Evolutionary conservation across 2,113 vertebrate genomes (phyloP), one percentile per base, ranked within the genome.

Genomic region (Solea solea): DNA sequence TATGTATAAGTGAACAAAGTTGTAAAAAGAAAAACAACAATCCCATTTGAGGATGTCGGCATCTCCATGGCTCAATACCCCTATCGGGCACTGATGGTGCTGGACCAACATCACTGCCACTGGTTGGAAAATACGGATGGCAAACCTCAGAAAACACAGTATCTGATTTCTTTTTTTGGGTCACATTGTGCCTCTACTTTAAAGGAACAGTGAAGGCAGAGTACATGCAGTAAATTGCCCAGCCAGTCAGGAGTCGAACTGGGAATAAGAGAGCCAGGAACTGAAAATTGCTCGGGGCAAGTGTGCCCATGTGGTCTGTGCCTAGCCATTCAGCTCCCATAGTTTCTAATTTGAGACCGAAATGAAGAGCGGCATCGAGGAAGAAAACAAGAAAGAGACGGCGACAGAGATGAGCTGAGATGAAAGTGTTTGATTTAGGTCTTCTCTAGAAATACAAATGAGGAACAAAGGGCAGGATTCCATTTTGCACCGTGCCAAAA

Each of bases 41-140:
- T 67, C 72, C 65, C 59, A 79, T 77, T 73, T 76, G 28, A 70
- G 39, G 21, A 55, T 54, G 68, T 66, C 62, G 42, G 64, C 10
- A 13, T 55, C 60, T 52, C 51, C 56, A 48, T 16, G 9, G 72
- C 42, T 60, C 42, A 1, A 8, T 21, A 15, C 21, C 14, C 45
- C 63, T 44, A 46, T 5, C 7, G 14, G 53, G 56, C 27, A n/a
- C 21, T 12, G 62, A 59, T 46, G 72, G 44, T 16, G 39, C 53
- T 4, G 53, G 10, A 9, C 1, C 12, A 72, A 58, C 59, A 63
- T 14, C 41, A 9, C 44, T 40, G 2, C 70, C 2, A 34, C 50
- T n/a, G 40, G 39, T 59, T 51, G 39, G 57, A 8, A 54, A 51
- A 54, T 28, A 48, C 48, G 51, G 65, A 79, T 45, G n/a, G 57